A percentile compares a stretch with the other conserved stretches of the same genome.
phyloP scores from a whole-genome alignment of 2,113 vertebrate genomes.

The Pholis gunnellus region DNA sequence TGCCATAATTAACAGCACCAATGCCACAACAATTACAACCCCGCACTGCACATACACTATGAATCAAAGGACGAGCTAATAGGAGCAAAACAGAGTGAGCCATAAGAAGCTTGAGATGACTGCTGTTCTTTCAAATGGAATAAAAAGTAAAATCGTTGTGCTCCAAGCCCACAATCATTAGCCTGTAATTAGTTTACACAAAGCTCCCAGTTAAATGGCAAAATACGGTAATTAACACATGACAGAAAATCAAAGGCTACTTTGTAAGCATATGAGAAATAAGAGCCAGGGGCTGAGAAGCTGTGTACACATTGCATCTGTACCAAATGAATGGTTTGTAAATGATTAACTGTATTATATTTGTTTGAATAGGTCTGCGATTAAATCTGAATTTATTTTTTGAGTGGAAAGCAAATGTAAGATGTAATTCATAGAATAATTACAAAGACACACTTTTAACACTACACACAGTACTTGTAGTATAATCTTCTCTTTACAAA shows the following conservation, averaged over 20 bases:
- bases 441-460: not conserved
- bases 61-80: conserved; percentile 96
- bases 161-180: conserved; percentile 96
- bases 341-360: conserved; percentile 84
- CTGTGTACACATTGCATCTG: conserved; percentile 91
- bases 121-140: conserved; percentile 89
- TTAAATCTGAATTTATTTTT: conserved; percentile 31
- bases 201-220: conserved; percentile 98
- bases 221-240: conserved; percentile 98
- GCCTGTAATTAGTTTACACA: conserved; percentile 99
- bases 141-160: conserved; percentile 95
- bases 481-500: not conserved
- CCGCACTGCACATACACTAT: conserved; percentile 89
- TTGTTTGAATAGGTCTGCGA: conserved; percentile 31
- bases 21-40: conserved; percentile 98
- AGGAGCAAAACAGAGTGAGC: conserved; percentile 90
- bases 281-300: conserved; percentile 92
- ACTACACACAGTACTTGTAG: not conserved
- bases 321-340: conserved; percentile 92
- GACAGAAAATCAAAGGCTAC: conserved; percentile 99
- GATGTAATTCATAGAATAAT: not conserved
- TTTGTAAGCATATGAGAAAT: conserved; percentile 98
- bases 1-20: conserved; percentile 99
- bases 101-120: conserved; percentile 90
- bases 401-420: conserved; percentile 12